Conservation (phyloP, 2,113 vertebrate species). For the Entomyzon cyanotis region DNA sequence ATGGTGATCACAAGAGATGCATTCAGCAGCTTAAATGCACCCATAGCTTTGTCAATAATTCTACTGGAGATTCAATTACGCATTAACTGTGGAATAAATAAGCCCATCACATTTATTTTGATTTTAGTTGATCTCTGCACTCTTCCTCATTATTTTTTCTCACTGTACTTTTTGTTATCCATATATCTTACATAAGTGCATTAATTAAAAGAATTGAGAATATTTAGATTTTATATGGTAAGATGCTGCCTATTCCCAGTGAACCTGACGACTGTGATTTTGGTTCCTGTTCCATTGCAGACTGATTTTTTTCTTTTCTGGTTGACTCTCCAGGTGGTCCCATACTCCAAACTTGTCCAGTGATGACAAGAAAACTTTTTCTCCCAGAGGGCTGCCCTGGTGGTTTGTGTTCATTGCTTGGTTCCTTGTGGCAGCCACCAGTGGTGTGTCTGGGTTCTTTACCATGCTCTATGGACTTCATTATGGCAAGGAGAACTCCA, state of each 20-base stretch:
- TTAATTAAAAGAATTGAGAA: background rate
- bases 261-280: background rate
- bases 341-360: slow-evolving; percentile 58
- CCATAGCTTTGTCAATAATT: background rate
- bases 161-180: background rate
- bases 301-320: background rate
- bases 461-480: slow-evolving; percentile 93
- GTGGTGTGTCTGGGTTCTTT: slow-evolving; percentile 86
- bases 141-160: background rate
- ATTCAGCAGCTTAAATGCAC: background rate
- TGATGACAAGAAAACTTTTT: slow-evolving; percentile 55
- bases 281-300: background rate
- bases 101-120: background rate
- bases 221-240: background rate
- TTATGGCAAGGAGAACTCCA: slow-evolving; percentile 87
- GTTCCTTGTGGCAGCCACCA: slow-evolving; percentile 86
- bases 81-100: background rate
- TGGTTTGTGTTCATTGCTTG: slow-evolving; percentile 92
- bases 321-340: slow-evolving; percentile 40
- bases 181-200: background rate
- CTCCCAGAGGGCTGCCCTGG: slow-evolving; percentile 85
- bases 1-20: background rate
- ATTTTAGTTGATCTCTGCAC: background rate
- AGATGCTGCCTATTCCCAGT: background rate
- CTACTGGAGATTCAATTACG: background rate